Percentiles rank a stretch among this genome's conserved stretches.
phyloP scores from a whole-genome alignment of 2,888 invertebrate species.

The Monochamus alternatus region DNA sequence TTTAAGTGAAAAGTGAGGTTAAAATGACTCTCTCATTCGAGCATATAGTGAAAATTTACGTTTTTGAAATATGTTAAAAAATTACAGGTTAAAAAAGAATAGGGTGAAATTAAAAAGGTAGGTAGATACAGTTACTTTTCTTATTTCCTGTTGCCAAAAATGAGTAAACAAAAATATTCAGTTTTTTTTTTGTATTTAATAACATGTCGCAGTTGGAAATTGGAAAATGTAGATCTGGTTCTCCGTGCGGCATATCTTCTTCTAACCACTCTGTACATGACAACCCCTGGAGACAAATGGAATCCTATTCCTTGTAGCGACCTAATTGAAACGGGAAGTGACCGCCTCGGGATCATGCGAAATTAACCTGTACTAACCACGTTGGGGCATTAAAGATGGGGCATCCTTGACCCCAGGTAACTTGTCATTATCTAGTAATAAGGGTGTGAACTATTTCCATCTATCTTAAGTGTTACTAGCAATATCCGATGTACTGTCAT shows the following conservation, averaged over 20 bases:
- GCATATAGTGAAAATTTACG: no score
- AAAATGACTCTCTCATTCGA: no score
- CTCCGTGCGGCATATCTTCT: neutral
- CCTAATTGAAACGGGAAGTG: conserved; percentile 53
- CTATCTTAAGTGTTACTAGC: conserved; percentile 24
- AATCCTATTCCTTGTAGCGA: conserved; percentile 47
- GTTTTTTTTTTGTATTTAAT: no score
- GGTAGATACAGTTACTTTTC: no score
- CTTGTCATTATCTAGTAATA: conserved; percentile 38
- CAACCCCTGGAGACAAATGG: conserved; percentile 42
- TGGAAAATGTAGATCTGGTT: no score
- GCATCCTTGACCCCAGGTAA: conserved; percentile 24
- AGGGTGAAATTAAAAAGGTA: no score
- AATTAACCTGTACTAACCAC: conserved; percentile 44
- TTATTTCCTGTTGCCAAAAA: no score
- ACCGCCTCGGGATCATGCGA: conserved; percentile 47
- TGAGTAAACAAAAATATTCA: no score
- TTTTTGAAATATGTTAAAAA: no score
- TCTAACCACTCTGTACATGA: conserved; percentile 17
- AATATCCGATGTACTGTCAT: conserved; percentile 22
- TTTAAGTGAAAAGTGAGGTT: no score
- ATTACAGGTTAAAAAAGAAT: no score
- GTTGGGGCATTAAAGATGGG: conserved; percentile 27
- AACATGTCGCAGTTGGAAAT: no score
- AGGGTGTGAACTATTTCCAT: conserved; percentile 27